phyloP scores from a whole-genome alignment of 1,140 invertebrate genomes.

The Trachymyrmex septentrionalis region DNA sequence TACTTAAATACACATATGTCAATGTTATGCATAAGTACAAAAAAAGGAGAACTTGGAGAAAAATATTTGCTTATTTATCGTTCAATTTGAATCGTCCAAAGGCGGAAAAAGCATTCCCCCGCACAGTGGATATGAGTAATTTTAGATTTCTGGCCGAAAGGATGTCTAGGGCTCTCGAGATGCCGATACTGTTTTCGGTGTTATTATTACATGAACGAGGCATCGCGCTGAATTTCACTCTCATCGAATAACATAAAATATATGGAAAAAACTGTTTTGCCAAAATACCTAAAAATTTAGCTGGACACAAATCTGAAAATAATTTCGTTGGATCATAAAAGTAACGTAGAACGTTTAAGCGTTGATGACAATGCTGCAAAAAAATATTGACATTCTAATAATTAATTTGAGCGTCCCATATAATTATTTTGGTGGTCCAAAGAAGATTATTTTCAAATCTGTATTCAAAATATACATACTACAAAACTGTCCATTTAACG shows the following conservation, averaged over 20 bases:
- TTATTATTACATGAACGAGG: conserved; percentile 21
- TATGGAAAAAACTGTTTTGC: too few relatives aligned
- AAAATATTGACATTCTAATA: too few relatives aligned
- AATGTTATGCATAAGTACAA: neutral
- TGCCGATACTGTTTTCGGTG: neutral
- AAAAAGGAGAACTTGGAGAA: neutral
- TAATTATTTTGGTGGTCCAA: too few relatives aligned
- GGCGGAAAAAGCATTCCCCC: conserved; percentile 49
- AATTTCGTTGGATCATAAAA: too few relatives aligned
- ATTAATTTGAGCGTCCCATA: too few relatives aligned
- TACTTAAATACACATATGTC: neutral
- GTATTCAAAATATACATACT: too few relatives aligned
- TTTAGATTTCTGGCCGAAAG: conserved; percentile 57
- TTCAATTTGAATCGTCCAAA: conserved; percentile 13
- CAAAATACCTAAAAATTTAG: too few relatives aligned
- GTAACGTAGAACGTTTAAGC: too few relatives aligned
- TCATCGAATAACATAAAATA: neutral
- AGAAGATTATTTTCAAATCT: too few relatives aligned
- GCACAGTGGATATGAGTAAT: conserved; percentile 47
- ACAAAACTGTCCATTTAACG: too few relatives aligned
- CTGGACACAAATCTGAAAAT: too few relatives aligned
- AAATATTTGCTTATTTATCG: neutral
- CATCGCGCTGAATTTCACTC: conserved; percentile 5
- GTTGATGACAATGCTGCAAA: too few relatives aligned
- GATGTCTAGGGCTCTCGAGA: conserved; percentile 45